Percentiles rank a stretch among this genome's conserved stretches.
phyloP scores from a whole-genome alignment of 2,797 vertebrate species.

The Sebastolobus alascanus region DNA sequence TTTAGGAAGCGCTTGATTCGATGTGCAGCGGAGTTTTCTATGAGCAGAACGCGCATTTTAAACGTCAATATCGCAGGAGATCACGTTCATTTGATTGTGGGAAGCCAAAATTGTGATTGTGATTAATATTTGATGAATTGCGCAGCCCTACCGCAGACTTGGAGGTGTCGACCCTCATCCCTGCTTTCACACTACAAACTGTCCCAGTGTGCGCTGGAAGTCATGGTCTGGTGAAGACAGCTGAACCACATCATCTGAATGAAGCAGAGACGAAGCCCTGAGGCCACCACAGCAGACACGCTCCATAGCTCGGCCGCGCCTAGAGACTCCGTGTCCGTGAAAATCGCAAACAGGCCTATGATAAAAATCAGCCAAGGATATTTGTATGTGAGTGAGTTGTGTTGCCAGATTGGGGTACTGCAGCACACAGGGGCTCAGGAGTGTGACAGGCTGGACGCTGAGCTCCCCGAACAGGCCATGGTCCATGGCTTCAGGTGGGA shows the following conservation, averaged over 20 bases:
- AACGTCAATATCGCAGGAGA: too few relatives aligned
- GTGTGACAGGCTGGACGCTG: conserved; percentile 71
- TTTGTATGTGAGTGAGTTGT: conserved; percentile 76
- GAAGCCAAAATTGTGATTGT: too few relatives aligned
- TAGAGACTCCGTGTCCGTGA: background rate
- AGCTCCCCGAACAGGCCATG: conserved; percentile 82
- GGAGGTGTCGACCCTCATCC: background rate
- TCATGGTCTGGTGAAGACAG: background rate
- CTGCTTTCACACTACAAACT: background rate
- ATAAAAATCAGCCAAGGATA: conserved; percentile 81
- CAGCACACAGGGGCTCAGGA: conserved; percentile 82
- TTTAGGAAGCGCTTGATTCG: too few relatives aligned
- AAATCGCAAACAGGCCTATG: background rate
- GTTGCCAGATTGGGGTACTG: conserved; percentile 83
- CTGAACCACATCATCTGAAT: background rate
- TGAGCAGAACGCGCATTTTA: too few relatives aligned
- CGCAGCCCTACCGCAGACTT: background rate
- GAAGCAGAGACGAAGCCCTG: background rate
- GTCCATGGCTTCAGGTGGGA: conserved; percentile 79
- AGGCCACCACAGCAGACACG: background rate
- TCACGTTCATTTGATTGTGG: too few relatives aligned
- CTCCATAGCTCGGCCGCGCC: background rate
- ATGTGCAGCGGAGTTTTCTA: too few relatives aligned
- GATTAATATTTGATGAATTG: too few relatives aligned
- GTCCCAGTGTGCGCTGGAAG: background rate